Evolutionary conservation across 2,113 vertebrate species (phyloP), one percentile per base, ranked within the genome.

Genomic region (Dicerorhinus sumatrensis): DNA sequence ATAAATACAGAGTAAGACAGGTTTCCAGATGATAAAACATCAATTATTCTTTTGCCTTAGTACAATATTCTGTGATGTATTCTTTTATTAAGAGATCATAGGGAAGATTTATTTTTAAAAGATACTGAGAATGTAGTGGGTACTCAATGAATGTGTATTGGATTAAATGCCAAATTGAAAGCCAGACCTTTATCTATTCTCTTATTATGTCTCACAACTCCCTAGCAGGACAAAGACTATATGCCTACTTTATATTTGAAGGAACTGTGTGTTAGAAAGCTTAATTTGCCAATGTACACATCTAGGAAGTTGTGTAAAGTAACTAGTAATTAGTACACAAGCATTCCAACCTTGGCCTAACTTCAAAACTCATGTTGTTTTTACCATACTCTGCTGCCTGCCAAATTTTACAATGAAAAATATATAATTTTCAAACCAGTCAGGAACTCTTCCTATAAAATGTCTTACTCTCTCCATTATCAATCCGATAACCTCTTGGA

Each of bases 111-210:
- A 54, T 75, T 88, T 93, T 95, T 90, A 81, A 86, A 92, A 90
- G 51, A 87, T 79, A 86, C 3, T 33, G 73, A 73, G 12, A 65
- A 39, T n/a, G 1, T 29, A 51, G 51, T 82, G n/a, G 39, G 1
- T 76, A 91, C 2, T 98, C 42, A 17, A 10, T 48, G 31, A 63
- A 76, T 33, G 46, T 23, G 75, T 84, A 46, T 9, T 31, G 11
- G 96, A 89, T 92, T 82, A 90, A 97, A 97, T n/a, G 60, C 33
- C 85, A 93, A 89, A 93, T 4, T 80, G 36, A 67, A 93, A 94
- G 76, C 25, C 83, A 83, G 33, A 31, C 18, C 39, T 76, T 67
- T n/a, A 11, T 16, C 17, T 27, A 72, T 76, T 46, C 46, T 91
- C 21, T 56, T 36, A 8, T 10, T 60, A 77, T 48, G 25, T 76